Evolutionary conservation across 2,113 vertebrate genomes (phyloP).

Genomic region (Percina caprodes): DNA sequence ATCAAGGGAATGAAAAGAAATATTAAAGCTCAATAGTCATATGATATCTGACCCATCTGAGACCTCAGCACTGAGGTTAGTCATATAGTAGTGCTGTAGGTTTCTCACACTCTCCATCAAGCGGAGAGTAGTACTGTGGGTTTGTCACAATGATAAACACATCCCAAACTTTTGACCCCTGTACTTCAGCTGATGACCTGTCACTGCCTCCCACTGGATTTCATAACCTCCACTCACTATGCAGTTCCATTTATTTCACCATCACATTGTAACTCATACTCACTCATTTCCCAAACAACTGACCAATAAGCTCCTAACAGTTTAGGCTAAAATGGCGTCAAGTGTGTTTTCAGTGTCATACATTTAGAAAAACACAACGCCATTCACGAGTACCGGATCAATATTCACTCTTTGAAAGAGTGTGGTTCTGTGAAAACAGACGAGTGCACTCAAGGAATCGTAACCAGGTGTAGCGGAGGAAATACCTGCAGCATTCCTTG

Average conservation of each 20-base stretch:
- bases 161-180: constrained; percentile 39
- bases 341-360: constrained; percentile 46
- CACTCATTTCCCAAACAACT: constrained; percentile 16
- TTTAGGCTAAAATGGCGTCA: constrained; percentile 6
- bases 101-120: no score
- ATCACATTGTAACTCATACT: not conserved
- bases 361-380: constrained; percentile 57
- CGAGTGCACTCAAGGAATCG: constrained; percentile 76
- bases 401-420: constrained; percentile 56
- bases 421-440: constrained; percentile 69
- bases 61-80: not conserved
- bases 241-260: not conserved
- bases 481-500: constrained; percentile 81
- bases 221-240: not conserved
- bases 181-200: not conserved
- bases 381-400: constrained; percentile 60
- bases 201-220: constrained; percentile 28
- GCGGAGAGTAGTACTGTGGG: not conserved
- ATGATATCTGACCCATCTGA: not conserved
- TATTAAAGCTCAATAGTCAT: not conserved
- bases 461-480: constrained; percentile 82
- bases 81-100: not conserved
- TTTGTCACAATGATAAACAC: constrained; percentile 13
- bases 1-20: not conserved
- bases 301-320: not conserved